Conservation (phyloP, 1,140 invertebrate species). For the Cotesia vestalis region DNA sequence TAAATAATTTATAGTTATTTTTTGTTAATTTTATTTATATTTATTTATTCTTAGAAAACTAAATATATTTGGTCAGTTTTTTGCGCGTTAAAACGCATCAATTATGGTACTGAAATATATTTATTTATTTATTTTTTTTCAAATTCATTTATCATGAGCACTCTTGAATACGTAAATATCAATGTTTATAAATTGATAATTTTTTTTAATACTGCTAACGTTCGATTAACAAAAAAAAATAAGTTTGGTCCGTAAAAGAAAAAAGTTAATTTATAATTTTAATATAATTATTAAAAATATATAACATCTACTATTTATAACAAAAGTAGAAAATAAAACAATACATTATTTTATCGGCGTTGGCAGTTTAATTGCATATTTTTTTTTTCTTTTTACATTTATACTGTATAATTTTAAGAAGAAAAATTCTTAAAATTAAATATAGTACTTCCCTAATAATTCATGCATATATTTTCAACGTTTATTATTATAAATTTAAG, state of each 20-base stretch:
- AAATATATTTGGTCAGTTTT: conserved; percentile 66
- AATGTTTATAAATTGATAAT: conserved; percentile 22
- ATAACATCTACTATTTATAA: background rate
- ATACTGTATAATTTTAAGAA: no score
- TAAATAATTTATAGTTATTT: background rate
- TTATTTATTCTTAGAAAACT: conserved; percentile 53
- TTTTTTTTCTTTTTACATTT: no score
- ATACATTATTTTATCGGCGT: conserved; percentile 1
- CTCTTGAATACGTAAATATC: conserved; percentile 7
- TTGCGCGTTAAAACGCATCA: conserved; percentile 33
- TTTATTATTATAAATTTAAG: no score
- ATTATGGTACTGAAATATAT: conserved; percentile 20
- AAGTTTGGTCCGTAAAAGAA: conserved; percentile 18
- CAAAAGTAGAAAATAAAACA: conserved; percentile 1
- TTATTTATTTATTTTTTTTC: conserved; percentile 27
- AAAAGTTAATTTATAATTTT: conserved; percentile 13
- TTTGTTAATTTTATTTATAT: conserved; percentile 39
- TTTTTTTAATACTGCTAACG: conserved; percentile 35
- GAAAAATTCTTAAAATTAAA: background rate
- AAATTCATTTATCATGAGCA: conserved; percentile 9
- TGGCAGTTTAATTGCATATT: no score
- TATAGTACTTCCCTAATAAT: background rate
- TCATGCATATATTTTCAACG: background rate
- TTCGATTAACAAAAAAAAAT: conserved; percentile 19
- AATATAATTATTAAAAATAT: background rate